Evolutionary conservation across 2,113 vertebrate species (phyloP).

Genomic region (Oceanites oceanicus): DNA sequence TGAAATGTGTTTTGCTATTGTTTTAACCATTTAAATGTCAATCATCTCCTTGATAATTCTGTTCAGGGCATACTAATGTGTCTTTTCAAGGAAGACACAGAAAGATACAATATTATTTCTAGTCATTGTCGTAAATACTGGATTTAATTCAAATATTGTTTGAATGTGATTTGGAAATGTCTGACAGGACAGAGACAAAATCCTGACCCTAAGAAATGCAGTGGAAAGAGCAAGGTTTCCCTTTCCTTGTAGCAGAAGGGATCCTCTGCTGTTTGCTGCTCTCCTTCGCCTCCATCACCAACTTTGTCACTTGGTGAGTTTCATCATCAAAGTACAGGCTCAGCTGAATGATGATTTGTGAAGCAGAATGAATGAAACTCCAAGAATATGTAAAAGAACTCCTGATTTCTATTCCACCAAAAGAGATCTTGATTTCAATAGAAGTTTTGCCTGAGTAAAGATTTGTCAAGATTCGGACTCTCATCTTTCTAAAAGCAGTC

Average conservation of each 20-base stretch:
- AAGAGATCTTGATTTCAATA: neutral
- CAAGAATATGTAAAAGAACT: neutral
- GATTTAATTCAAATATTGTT: neutral
- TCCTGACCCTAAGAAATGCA: neutral
- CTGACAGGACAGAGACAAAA: neutral
- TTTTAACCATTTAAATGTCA: neutral
- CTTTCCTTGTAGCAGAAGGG: neutral
- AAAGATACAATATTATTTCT: neutral
- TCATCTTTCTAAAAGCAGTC: neutral
- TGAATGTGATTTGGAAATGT: neutral
- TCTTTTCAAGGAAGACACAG: neutral
- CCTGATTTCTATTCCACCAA: neutral
- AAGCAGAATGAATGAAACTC: neutral
- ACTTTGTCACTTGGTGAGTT: neutral
- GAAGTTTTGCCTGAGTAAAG: constrained; percentile 17
- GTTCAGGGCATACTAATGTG: neutral
- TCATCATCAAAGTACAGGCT: neutral
- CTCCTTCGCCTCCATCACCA: neutral
- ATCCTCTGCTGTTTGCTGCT: neutral
- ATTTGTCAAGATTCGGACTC: neutral
- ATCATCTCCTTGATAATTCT: neutral
- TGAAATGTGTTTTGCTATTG: neutral
- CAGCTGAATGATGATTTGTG: neutral
- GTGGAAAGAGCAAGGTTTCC: neutral
- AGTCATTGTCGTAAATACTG: neutral